Evolutionary conservation across 1,140 invertebrate species (phyloP), one percentile per base, ranked within the genome.

Genomic region (Vanessa tameamea): DNA sequence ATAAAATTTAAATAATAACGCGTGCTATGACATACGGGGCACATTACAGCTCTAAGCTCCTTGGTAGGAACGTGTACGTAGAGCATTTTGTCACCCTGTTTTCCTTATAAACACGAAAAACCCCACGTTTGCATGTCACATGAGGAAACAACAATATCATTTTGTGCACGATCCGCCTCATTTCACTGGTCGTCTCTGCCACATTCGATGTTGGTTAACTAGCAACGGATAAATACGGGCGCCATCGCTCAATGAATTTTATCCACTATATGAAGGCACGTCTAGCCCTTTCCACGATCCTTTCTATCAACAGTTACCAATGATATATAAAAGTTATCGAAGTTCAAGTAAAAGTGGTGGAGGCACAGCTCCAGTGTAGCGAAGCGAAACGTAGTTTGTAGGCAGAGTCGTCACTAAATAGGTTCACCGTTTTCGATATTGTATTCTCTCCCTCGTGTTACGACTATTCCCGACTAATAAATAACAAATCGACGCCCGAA

Each of bases 401-500:
- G 81, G 87, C 85, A 81, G 82, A 83, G 82, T 84, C 83, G 83
- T 80, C 78, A 84, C 87, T 89, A 89, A 90, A 88, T 84, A 91
- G 82, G 82, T 83, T 84, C 86, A 87, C 83, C 84, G 81, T 86
- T 88, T 87, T 85, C 82, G 82, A 82, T 84, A 87, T 88, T 88
- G 85, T 87, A 79, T 80, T 85, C 82, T 78, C 82, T 81, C 88
- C 85, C 84, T 87, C 83, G 83, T 88, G 82, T 88, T 89, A 87
- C 85, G 87, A 88, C 88, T 89, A 90, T 90, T 87, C 87, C 84
- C 83, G 77, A 82, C 88, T 92, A 92, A 92, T 92, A 92, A 92
- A 92, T 92, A 92, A 92, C 88, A 92, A 90, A 91, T 91, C 89
- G 88, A 90, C 86, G 84, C 87, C 82, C 81, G 82, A 83, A 87